A percentile compares a stretch with the other conserved stretches of the same genome.
Conservation (phyloP, 2,888 invertebrate species). For the Steinernema hermaphroditum region DNA sequence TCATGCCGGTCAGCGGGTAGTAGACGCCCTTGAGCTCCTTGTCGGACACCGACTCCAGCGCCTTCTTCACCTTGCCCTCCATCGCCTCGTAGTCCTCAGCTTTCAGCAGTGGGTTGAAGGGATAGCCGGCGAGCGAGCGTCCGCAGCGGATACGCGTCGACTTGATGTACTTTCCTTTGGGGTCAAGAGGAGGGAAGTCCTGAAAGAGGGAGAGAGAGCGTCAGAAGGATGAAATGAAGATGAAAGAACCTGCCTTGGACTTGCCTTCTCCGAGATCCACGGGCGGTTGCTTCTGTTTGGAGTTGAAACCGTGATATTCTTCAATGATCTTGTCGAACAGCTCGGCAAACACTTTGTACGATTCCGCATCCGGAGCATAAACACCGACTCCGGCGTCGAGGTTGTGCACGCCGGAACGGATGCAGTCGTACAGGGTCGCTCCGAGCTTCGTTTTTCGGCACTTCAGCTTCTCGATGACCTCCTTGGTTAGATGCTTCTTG, state of each 20-base stretch:
- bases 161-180: constrained; percentile 79
- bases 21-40: constrained; percentile 76
- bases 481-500: constrained; percentile 68
- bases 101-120: constrained; percentile 60
- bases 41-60: constrained; percentile 57
- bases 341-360: constrained; percentile 85
- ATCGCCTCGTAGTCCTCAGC: constrained; percentile 55
- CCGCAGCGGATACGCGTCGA: constrained; percentile 94
- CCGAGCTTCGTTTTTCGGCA: constrained; percentile 88
- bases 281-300: constrained; percentile 87
- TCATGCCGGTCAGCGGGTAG: constrained; percentile 80
- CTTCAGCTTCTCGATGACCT: constrained; percentile 86
- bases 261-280: constrained; percentile 79
- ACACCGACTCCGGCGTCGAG: constrained; percentile 93
- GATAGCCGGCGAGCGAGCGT: constrained; percentile 72
- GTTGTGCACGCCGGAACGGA: constrained; percentile 91
- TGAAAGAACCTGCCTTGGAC: constrained; percentile 84
- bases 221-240: constrained; percentile 70
- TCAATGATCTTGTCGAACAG: constrained; percentile 93
- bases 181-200: constrained; percentile 87
- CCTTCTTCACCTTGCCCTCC: constrained; percentile 59
- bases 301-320: constrained; percentile 83
- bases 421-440: constrained; percentile 86
- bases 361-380: constrained; percentile 94
- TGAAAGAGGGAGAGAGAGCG: neutral